Evolutionary conservation across 2,888 invertebrate species (phyloP).

Genomic region (Spialia ferax): DNA sequence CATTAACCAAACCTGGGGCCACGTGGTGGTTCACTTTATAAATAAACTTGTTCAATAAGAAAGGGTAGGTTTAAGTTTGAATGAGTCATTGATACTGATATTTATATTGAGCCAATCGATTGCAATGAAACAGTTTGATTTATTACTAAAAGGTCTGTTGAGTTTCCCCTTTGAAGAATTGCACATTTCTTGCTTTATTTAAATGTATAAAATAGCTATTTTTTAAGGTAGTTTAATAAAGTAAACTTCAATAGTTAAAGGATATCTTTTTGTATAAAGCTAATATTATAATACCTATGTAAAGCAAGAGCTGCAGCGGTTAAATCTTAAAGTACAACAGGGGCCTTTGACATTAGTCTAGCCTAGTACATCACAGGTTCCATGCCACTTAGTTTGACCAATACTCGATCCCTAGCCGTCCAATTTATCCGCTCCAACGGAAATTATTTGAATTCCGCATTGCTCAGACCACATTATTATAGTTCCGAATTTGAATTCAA

Average conservation of each 20-base stretch:
- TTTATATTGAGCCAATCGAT: neutral
- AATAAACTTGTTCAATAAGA: slow-evolving; percentile 41
- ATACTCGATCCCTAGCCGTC: slow-evolving; percentile 25
- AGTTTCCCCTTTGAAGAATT: too few relatives aligned
- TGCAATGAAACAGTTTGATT: neutral
- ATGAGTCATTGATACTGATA: slow-evolving; percentile 17
- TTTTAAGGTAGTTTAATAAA: too few relatives aligned
- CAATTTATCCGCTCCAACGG: slow-evolving; percentile 22
- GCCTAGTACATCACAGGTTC: slow-evolving; percentile 13
- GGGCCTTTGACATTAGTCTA: slow-evolving; percentile 4
- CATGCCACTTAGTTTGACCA: slow-evolving; percentile 21
- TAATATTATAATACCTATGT: neutral
- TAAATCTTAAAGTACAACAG: slow-evolving; percentile 1
- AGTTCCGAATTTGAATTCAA: slow-evolving; percentile 35
- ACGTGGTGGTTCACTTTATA: slow-evolving; percentile 41
- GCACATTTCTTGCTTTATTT: too few relatives aligned
- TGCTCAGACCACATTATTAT: slow-evolving; percentile 32
- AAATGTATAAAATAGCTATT: too few relatives aligned
- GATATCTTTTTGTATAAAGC: too few relatives aligned
- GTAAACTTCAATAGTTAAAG: too few relatives aligned
- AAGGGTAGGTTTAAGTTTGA: slow-evolving; percentile 26
- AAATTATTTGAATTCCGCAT: slow-evolving; percentile 35
- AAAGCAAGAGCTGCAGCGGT: neutral
- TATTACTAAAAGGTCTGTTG: too few relatives aligned
- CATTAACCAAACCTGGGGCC: slow-evolving; percentile 54